Percentiles rank a stretch among this genome's conserved stretches.
These are phyloP conservation scores for Eumaeus atala DNA, from an alignment of 1,140 invertebrate genomes.

Conservation along the genomic window DNA sequence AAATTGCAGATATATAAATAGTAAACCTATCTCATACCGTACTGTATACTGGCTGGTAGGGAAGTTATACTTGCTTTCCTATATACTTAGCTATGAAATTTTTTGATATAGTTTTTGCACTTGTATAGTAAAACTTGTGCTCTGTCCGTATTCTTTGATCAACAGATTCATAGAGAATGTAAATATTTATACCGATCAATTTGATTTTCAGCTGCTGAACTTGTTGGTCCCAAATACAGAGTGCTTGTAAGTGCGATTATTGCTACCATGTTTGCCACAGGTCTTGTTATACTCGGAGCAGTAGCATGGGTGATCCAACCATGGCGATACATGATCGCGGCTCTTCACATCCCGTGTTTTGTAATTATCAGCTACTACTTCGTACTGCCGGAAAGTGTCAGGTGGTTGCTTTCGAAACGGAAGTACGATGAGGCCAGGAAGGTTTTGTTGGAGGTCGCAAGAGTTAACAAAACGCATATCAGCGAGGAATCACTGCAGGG, in stretches of 20 bases:
- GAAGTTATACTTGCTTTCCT: too few species aligned
- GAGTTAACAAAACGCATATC: slow-evolving; percentile 78
- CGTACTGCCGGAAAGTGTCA: slow-evolving; percentile 77
- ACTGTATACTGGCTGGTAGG: too few species aligned
- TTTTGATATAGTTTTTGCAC: too few species aligned
- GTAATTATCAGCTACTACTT: slow-evolving; percentile 77
- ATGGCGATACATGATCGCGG: slow-evolving; percentile 80
- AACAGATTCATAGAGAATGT: too few species aligned
- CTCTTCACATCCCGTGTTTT: slow-evolving; percentile 79
- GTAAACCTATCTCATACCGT: too few species aligned
- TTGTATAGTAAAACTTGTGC: too few species aligned
- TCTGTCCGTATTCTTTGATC: too few species aligned
- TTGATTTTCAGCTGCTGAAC: slow-evolving; percentile 65
- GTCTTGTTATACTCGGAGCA: slow-evolving; percentile 78
- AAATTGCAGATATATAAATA: too few species aligned
- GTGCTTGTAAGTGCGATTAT: slow-evolving; percentile 81
- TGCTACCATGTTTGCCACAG: slow-evolving; percentile 81
- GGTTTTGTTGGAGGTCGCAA: slow-evolving; percentile 75
- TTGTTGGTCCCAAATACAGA: slow-evolving; percentile 76
- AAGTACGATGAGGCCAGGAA: slow-evolving; percentile 77
- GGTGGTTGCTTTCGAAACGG: slow-evolving; percentile 83
- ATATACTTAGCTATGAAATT: too few species aligned
- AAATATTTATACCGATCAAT: too few species aligned
- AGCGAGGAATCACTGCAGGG: slow-evolving; percentile 72
- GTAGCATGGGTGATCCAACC: slow-evolving; percentile 80